Base-by-base conservation (phyloP, 2,113 vertebrate genomes). In the Patagioenas fasciata region DNA sequence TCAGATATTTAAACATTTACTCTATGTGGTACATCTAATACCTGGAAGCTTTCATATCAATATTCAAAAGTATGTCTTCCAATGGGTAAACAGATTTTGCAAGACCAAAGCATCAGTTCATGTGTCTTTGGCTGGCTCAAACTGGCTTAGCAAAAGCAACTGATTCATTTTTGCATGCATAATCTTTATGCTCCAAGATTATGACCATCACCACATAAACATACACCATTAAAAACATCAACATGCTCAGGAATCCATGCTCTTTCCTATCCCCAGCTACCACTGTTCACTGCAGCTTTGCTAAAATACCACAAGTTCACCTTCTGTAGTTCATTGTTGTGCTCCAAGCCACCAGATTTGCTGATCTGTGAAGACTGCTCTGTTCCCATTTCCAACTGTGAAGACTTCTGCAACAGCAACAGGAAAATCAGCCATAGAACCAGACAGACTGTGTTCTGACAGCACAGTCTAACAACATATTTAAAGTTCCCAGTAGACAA, bases 251-350 rank as follows among this genome's bases (percentile, higher is more conserved):
- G 24, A 57, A 51, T 38, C 20, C 3, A 1, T 0, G 1, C 6
- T 60, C 29, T 20, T 19, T 66, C 47, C 75, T 44, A 44, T 9
- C 51, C 56, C 10, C 0, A 62, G 47, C 20, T 47, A 51, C 4
- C 13, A 9, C 47, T 15, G 6, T 26, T 54, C 15, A 24, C 9
- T 3, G 1, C 29, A 66, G 51, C 20, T 56, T 48, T 9, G 13
- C 36, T n/a, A 15, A 57, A 88, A 29, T 7, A 57, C n/a, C 42
- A 21, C 71, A 61, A 48, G n/a, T 14, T 90, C 93, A 99, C 99
- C 99, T 98, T 98, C 50, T 98, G 97, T 56, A 98, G 96, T 61
- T 99, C 98, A 48, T 89, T 71, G 70, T 80, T 93, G 70, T 95
- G 91, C 65, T 98, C 98, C 65, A 98, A 91, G 77, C 94, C 97